These are phyloP conservation scores for Caenorhabditis sp. DNA, from an alignment of 2,888 invertebrate genomes.

Conservation along the genomic window DNA sequence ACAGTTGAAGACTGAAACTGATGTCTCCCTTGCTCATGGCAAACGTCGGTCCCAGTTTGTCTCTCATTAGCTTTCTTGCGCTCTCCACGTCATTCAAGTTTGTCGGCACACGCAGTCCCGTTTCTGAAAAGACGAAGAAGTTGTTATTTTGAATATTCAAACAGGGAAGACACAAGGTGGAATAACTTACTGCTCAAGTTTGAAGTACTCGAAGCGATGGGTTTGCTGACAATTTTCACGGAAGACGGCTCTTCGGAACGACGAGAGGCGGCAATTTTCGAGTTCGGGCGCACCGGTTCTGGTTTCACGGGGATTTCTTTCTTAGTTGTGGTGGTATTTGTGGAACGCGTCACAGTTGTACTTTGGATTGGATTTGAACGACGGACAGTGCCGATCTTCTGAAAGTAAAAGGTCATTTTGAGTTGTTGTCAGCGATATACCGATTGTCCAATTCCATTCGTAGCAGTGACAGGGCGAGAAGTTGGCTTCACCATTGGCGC, in stretches of 20 bases:
- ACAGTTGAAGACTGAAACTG: conserved; percentile 55
- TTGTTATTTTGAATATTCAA: conserved; percentile 25
- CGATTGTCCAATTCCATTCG: conserved; percentile 28
- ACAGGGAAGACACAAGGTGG: conserved; percentile 11
- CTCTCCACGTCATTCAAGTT: conserved; percentile 51
- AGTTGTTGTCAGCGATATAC: conserved; percentile 1
- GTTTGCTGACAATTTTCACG: conserved; percentile 27
- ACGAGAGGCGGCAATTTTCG: conserved; percentile 28
- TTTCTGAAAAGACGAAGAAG: conserved; percentile 48
- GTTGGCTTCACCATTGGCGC: conserved; percentile 59
- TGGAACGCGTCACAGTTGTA: conserved; percentile 37
- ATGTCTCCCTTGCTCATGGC: conserved; percentile 51
- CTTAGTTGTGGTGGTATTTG: conserved; percentile 30
- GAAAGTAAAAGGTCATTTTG: not conserved
- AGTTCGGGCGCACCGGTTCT: not conserved
- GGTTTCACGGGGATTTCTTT: conserved; percentile 48
- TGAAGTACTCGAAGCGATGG: conserved; percentile 52
- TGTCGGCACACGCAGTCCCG: conserved; percentile 36
- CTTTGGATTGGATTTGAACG: conserved; percentile 47
- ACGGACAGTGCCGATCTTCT: conserved; percentile 37
- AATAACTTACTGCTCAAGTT: conserved; percentile 62
- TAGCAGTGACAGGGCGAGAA: conserved; percentile 9
- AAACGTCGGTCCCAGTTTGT: conserved; percentile 61
- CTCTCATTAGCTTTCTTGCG: conserved; percentile 60
- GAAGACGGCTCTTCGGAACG: conserved; percentile 45